Conservation (phyloP, 2,797 vertebrate species). For the Schizopygopsis malacanthus region DNA sequence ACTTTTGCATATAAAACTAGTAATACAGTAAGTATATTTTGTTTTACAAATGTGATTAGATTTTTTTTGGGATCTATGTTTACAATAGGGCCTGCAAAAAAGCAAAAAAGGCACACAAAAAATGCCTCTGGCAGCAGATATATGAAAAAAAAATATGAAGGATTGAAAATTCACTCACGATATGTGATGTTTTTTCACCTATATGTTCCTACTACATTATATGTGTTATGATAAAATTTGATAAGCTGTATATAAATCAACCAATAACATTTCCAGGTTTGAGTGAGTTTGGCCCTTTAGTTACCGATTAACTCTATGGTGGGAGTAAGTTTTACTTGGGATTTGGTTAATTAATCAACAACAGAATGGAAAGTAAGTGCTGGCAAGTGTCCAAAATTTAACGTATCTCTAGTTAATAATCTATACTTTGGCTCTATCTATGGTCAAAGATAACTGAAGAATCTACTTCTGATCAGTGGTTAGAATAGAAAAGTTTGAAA, state of each 20-base stretch:
- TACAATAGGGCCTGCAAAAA: slow-evolving; percentile 47
- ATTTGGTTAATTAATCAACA: slow-evolving; percentile 66
- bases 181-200: not conserved
- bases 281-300: slow-evolving; percentile 10
- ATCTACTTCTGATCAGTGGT: not conserved
- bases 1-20: slow-evolving; percentile 18
- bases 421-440: not conserved
- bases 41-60: not conserved
- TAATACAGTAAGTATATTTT: slow-evolving; percentile 2
- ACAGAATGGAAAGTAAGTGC: slow-evolving; percentile 41
- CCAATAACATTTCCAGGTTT: not conserved
- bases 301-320: slow-evolving; percentile 25
- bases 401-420: slow-evolving; percentile 39
- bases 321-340: slow-evolving; percentile 30
- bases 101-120: slow-evolving; percentile 31
- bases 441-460: not conserved
- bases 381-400: slow-evolving; percentile 12
- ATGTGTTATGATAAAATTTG: not conserved
- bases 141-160: not conserved
- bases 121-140: not conserved
- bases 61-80: not conserved
- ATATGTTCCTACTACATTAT: not conserved
- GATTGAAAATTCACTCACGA: not conserved
- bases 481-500: not conserved
- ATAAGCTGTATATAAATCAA: not conserved